Conservation (phyloP, 2,113 vertebrate species). For the Dasypus novemcinctus region DNA sequence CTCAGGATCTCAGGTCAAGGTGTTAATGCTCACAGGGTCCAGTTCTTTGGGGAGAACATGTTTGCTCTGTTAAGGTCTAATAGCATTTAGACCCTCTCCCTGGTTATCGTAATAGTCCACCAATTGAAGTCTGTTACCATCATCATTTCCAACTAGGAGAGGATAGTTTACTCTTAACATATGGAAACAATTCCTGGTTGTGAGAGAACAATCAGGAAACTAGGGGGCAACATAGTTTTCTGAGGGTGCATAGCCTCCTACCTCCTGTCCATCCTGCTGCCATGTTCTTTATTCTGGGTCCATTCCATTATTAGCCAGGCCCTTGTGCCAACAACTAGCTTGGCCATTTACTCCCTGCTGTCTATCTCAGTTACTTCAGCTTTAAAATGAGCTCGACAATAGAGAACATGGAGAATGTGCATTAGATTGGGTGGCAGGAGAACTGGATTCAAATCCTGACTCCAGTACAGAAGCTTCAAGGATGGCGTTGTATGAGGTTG, state of each 20-base stretch:
- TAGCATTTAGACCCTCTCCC: background rate
- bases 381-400: slow-evolving; percentile 50
- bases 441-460: background rate
- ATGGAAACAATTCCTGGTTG: slow-evolving; percentile 32
- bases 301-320: background rate
- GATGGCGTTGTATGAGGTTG: background rate
- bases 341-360: background rate
- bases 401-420: background rate
- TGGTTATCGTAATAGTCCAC: slow-evolving; percentile 15
- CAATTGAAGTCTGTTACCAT: slow-evolving; percentile 37
- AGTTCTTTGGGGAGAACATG: background rate
- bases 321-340: background rate
- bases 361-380: background rate
- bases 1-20: background rate
- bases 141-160: slow-evolving; percentile 45
- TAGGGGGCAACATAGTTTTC: background rate
- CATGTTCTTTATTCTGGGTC: background rate
- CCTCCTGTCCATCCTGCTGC: background rate
- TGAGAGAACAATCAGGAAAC: background rate
- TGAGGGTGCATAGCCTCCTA: background rate
- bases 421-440: background rate
- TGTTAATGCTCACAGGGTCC: slow-evolving; percentile 3
- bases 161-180: slow-evolving; percentile 20
- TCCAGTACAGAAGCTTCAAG: background rate
- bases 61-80: slow-evolving; percentile 23